A percentile compares a stretch with the other conserved stretches of the same genome.
These are phyloP conservation scores for Synaphobranchus kaupii DNA, from an alignment of 2,797 vertebrate genomes.

Conservation along the genomic window DNA sequence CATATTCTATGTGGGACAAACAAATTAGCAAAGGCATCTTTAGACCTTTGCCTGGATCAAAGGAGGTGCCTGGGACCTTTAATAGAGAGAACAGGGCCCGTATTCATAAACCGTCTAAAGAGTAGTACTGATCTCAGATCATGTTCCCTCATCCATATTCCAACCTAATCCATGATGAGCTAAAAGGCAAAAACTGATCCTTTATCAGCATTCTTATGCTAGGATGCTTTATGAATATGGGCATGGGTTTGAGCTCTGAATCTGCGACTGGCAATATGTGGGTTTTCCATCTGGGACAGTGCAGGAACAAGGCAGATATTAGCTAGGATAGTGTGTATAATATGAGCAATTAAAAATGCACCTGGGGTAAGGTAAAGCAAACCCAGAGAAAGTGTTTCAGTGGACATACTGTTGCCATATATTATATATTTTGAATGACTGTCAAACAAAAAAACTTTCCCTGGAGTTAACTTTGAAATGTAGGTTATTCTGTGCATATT, in stretches of 20 bases:
- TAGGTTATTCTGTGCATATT: neutral
- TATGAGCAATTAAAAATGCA: neutral
- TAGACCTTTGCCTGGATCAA: neutral
- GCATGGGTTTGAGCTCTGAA: neutral
- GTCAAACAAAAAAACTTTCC: neutral
- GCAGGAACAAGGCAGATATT: neutral
- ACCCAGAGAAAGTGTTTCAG: neutral
- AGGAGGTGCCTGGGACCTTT: neutral
- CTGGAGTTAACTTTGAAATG: neutral
- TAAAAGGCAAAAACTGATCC: slow-evolving; percentile 3
- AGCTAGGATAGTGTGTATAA: neutral
- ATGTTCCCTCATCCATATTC: neutral
- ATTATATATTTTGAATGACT: neutral
- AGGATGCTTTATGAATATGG: neutral
- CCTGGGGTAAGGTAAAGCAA: neutral
- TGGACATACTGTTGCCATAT: neutral
- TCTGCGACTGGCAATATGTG: neutral
- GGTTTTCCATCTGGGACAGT: neutral
- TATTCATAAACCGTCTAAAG: neutral
- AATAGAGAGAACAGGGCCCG: neutral
- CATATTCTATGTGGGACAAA: neutral
- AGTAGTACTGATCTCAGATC: neutral
- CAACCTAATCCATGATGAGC: neutral
- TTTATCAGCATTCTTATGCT: neutral
- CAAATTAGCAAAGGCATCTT: slow-evolving; percentile 9